These are phyloP conservation scores for Pseudomyrmex pallidus DNA, from an alignment of 1,140 invertebrate genomes.

Conservation along the genomic window DNA sequence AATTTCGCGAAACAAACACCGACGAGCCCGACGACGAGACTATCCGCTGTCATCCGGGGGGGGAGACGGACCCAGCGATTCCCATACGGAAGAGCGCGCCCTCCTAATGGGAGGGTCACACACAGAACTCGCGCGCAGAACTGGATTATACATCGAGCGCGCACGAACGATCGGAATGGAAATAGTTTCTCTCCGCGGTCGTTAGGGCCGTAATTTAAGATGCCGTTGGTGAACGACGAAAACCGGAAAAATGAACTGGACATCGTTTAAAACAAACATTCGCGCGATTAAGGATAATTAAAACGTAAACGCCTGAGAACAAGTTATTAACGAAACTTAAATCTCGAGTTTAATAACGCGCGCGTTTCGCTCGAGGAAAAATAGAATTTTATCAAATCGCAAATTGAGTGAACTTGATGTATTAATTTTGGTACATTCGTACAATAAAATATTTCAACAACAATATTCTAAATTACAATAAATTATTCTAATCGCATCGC, in stretches of 20 bases:
- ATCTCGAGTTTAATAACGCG: background rate
- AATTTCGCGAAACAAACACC: slow-evolving; percentile 79
- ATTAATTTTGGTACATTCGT: too few relatives aligned
- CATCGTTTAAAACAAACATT: background rate
- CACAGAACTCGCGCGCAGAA: slow-evolving; percentile 2
- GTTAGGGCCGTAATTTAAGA: slow-evolving; percentile 24
- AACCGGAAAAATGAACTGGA: background rate
- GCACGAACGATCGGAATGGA: background rate
- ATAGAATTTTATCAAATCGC: background rate
- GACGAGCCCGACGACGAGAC: slow-evolving; percentile 63
- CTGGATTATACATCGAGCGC: slow-evolving; percentile 34
- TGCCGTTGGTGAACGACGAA: background rate
- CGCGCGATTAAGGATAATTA: background rate
- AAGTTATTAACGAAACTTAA: too few relatives aligned
- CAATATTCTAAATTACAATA: too few relatives aligned
- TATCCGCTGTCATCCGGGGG: slow-evolving; percentile 27
- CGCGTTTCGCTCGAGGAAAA: background rate
- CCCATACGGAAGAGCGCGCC: slow-evolving; percentile 37
- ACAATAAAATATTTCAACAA: too few relatives aligned
- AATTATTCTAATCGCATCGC: too few relatives aligned
- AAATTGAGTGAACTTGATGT: too few relatives aligned
- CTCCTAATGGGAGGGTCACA: slow-evolving; percentile 24
- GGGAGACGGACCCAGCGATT: background rate
- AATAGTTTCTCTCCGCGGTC: slow-evolving; percentile 9
- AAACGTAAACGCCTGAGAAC: background rate